Base-by-base conservation (phyloP, 2,113 vertebrate genomes). In the Atrichornis clamosus region DNA sequence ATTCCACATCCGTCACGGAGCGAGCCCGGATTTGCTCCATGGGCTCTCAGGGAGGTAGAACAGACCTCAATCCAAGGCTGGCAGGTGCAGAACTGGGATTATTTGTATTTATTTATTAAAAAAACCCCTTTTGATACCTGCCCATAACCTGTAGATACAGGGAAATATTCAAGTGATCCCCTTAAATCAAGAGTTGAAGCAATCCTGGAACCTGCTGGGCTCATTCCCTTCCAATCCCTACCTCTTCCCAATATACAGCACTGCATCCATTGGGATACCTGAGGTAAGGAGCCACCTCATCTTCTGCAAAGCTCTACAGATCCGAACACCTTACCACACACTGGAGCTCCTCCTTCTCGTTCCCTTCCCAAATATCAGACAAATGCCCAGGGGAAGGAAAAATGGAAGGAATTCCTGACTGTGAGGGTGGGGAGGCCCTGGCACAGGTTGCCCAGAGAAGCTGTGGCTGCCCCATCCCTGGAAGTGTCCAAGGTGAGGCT, bases 71-170 rank as follows among this genome's bases (percentile, higher is more conserved):
- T 23, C 22, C 82, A 80, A 93, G 82, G 59, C 0, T 86, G 72
- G 67, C 93, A 97, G 79, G 85, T 94, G 95, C 63, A 95, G 37
- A 59, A 67, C n/a, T n/a, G 41, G 32, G 73, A 70, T 44, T 50
- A 3, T 24, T 67, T 30, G 42, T 13, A 56, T 63, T 60, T 69
- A 24, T 39, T 78, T 21, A 21, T 19, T n/a, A 9, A 39, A 77
- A 69, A 47, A 46, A 32, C 1, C 10, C 7, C 26, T 85, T 91
- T 19, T 39, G 50, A 52, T 39, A 83, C n/a, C 63, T 79, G 46
- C n/a, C 58, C 33, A 46, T 47, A 83, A 35, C 16, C 26, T 47
- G 37, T 6, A 33, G 28, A 13, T 30, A 42, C 0, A 56, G 32
- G 55, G 55, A 72, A 30, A 63, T 37, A 26, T 28, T 9, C 2